Percentiles rank a stretch among this genome's conserved stretches.
These are phyloP conservation scores for Hormaphis cornu DNA, from an alignment of 1,140 invertebrate species.

Conservation along the genomic window DNA sequence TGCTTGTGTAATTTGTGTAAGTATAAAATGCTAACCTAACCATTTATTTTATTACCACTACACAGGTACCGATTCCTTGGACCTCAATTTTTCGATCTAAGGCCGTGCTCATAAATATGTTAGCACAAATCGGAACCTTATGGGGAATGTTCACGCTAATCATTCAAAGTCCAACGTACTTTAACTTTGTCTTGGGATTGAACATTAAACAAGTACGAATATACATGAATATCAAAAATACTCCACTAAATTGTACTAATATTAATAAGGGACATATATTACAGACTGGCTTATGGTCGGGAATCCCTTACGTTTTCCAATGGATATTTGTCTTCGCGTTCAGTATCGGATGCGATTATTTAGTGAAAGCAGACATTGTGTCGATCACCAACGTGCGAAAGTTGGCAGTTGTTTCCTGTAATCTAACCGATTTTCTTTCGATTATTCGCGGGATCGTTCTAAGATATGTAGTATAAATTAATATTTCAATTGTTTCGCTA, in stretches of 20 bases:
- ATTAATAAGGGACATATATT: no score
- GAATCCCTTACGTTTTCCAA: constrained; percentile 53
- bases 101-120: constrained; percentile 65
- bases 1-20: not conserved
- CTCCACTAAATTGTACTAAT: no score
- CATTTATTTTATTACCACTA: constrained; percentile 33
- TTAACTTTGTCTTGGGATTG: constrained; percentile 73
- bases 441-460: no score
- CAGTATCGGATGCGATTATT: not conserved
- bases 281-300: constrained; percentile 55
- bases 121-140: constrained; percentile 66
- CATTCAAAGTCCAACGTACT: constrained; percentile 74
- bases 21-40: no score
- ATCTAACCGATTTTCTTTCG: no score
- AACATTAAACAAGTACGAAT: constrained; percentile 60
- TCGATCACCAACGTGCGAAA: constrained; percentile 18
- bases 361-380: not conserved
- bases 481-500: no score
- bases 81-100: constrained; percentile 56
- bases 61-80: constrained; percentile 60
- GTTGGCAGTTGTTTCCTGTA: constrained; percentile 33
- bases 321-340: constrained; percentile 50
- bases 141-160: constrained; percentile 81
- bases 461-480: no score
- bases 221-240: no score